A percentile compares a stretch with the other conserved stretches of the same genome.
These are phyloP conservation scores for Apaloderma vittatum DNA, from an alignment of 2,113 vertebrate genomes.

Conservation along the genomic window DNA sequence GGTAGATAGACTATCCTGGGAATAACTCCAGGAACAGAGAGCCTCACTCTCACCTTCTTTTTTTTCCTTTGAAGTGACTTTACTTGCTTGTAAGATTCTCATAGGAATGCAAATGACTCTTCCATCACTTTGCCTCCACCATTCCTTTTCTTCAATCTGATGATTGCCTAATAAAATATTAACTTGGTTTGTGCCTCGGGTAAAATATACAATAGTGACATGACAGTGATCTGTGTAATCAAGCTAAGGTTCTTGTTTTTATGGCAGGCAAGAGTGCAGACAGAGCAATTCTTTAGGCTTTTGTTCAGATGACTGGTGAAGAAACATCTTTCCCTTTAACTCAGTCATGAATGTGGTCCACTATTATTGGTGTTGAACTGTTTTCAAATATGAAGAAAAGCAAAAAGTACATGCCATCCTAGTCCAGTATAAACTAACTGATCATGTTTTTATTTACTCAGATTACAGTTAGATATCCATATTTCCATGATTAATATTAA, in stretches of 20 bases:
- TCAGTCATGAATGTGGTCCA: not conserved
- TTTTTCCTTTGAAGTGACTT: not conserved
- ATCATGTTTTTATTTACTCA: not conserved
- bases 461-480: not conserved
- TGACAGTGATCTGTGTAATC: slow-evolving; percentile 3
- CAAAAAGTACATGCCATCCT: not conserved
- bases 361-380: not conserved
- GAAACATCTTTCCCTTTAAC: not conserved
- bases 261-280: not conserved
- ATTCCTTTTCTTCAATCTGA: not conserved
- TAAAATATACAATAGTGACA: not conserved
- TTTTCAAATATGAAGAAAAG: not conserved
- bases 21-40: slow-evolving; percentile 23
- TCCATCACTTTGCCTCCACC: not conserved
- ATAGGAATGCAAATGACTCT: not conserved
- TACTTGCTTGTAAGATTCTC: slow-evolving; percentile 52
- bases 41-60: not conserved
- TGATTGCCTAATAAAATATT: not conserved
- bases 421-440: not conserved
- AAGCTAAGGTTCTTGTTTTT: not conserved
- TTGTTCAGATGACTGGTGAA: not conserved
- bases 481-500: not conserved
- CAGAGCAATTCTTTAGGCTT: not conserved
- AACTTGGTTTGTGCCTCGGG: not conserved
- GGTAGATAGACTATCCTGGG: not conserved